Evolutionary conservation across 2,113 vertebrate species (phyloP).

Genomic region (Perca flavescens): DNA sequence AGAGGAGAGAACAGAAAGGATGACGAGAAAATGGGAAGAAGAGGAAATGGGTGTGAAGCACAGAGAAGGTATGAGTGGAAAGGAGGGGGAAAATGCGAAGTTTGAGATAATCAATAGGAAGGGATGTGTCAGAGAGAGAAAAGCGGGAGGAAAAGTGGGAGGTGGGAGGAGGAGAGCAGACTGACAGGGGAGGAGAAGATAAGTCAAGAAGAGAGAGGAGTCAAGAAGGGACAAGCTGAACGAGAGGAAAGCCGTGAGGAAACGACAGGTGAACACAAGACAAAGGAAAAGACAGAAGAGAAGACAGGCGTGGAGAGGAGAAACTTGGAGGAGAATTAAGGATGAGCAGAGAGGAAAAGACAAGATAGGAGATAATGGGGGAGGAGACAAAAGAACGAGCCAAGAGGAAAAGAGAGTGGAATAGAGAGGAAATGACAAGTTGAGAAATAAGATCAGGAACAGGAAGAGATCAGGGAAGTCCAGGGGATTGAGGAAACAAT

Average conservation of each 20-base stretch:
- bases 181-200: slow-evolving; percentile 41
- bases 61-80: slow-evolving; percentile 17
- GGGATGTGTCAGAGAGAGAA: slow-evolving; percentile 21
- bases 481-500: slow-evolving; percentile 12
- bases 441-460: slow-evolving; percentile 14
- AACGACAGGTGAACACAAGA: slow-evolving; percentile 37
- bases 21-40: neutral
- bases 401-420: neutral
- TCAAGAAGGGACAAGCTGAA: slow-evolving; percentile 19
- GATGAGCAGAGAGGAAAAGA: slow-evolving; percentile 13
- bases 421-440: slow-evolving; percentile 25
- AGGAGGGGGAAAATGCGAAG: slow-evolving; percentile 6
- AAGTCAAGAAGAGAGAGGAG: slow-evolving; percentile 28
- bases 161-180: slow-evolving; percentile 23
- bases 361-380: slow-evolving; percentile 1
- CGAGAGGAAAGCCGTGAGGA: slow-evolving; percentile 4
- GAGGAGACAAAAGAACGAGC: neutral
- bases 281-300: slow-evolving; percentile 8
- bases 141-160: neutral
- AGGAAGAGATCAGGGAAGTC: slow-evolving; percentile 2
- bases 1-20: neutral
- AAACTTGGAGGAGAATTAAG: neutral
- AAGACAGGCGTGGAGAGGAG: neutral
- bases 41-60: neutral
- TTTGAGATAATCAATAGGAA: slow-evolving; percentile 22